Evolutionary conservation across 2,113 vertebrate species (phyloP).

Genomic region (Oophaga pumilio): DNA sequence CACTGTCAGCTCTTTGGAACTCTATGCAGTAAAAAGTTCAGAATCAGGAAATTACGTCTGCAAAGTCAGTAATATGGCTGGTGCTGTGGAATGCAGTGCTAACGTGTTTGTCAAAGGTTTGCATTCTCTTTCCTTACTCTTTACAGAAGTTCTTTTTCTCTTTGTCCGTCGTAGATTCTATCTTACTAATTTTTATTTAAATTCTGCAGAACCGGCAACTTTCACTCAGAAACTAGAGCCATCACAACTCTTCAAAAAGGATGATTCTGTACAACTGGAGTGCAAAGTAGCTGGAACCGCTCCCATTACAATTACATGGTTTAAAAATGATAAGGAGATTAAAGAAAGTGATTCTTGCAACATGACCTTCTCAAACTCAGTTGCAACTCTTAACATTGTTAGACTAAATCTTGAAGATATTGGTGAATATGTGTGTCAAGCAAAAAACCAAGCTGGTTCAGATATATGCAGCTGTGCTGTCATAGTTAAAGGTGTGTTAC

Average conservation of each 20-base stretch:
- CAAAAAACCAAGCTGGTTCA: constrained; percentile 91
- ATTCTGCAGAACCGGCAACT: constrained; percentile 86
- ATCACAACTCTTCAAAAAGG: constrained; percentile 80
- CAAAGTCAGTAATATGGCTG: constrained; percentile 89
- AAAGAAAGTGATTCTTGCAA: constrained; percentile 78
- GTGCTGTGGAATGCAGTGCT: constrained; percentile 83
- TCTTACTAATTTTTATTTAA: constrained; percentile 67
- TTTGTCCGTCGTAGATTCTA: constrained; percentile 46
- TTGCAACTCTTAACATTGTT: constrained; percentile 77
- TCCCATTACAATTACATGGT: constrained; percentile 89
- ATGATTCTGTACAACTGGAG: constrained; percentile 77
- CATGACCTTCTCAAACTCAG: constrained; percentile 75
- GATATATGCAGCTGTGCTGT: constrained; percentile 87
- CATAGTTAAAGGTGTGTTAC: constrained; percentile 91
- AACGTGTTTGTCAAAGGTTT: constrained; percentile 96
- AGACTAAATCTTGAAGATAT: constrained; percentile 79
- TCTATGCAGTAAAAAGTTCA: constrained; percentile 85
- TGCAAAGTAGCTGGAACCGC: constrained; percentile 92
- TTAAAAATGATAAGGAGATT: constrained; percentile 87
- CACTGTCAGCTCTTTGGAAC: constrained; percentile 85
- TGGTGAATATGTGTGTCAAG: constrained; percentile 90
- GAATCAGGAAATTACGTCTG: constrained; percentile 90
- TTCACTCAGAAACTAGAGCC: constrained; percentile 88
- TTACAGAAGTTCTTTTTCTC: constrained; percentile 17
- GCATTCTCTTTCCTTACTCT: constrained; percentile 65